phyloP scores from a whole-genome alignment of 1,140 invertebrate species.

The Bombus fervidus region DNA sequence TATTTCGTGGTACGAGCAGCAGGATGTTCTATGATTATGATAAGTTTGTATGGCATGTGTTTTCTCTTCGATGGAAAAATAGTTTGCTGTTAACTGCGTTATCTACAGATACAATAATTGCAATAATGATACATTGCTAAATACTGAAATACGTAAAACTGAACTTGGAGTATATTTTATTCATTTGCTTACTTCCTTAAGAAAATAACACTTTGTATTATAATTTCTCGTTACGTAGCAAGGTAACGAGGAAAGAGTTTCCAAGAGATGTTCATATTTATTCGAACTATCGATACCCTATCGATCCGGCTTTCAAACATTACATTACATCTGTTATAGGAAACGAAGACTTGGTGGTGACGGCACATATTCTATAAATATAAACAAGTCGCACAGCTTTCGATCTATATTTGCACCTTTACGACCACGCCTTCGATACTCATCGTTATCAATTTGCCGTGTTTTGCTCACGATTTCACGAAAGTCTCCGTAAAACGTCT shows the following conservation, averaged over 20 bases:
- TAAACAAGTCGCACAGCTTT: slow-evolving; percentile 16
- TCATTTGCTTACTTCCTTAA: too few species aligned
- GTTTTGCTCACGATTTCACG: background rate
- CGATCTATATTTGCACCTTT: slow-evolving; percentile 26
- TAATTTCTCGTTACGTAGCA: background rate
- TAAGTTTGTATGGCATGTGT: background rate
- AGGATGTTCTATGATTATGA: background rate
- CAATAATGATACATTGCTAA: background rate
- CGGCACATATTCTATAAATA: background rate
- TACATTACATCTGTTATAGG: too few species aligned
- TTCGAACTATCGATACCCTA: background rate
- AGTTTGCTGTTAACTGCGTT: too few species aligned
- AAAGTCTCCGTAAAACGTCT: background rate
- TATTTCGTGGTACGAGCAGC: background rate
- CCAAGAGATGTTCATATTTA: background rate
- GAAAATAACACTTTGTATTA: background rate
- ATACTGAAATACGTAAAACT: background rate
- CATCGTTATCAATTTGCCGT: slow-evolving; percentile 1
- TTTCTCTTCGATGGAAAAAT: background rate
- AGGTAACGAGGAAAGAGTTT: background rate
- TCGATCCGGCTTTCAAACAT: background rate
- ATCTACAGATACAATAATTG: too few species aligned
- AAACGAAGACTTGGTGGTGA: background rate
- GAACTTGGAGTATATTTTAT: background rate
- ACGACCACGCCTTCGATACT: slow-evolving; percentile 42